Percentiles rank a stretch among this genome's conserved stretches.
phyloP scores from a whole-genome alignment of 2,888 invertebrate species.

The Melieria crassipennis region DNA sequence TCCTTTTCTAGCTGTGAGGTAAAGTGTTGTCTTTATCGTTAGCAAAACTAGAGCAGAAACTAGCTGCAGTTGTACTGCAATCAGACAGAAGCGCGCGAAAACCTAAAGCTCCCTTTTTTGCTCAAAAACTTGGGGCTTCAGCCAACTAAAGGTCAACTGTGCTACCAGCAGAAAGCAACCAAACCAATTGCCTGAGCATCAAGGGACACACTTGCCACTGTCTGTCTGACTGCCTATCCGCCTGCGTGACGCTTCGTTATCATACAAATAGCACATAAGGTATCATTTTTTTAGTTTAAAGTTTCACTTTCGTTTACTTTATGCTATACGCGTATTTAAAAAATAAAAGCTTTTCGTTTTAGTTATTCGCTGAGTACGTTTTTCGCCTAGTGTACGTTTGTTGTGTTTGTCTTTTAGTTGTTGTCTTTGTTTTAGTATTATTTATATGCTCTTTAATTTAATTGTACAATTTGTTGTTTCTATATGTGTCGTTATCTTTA shows the following conservation, averaged over 20 bases:
- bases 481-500: too few species aligned
- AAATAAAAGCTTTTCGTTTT: constrained; percentile 46
- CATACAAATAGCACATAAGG: too few species aligned
- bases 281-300: too few species aligned
- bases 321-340: neutral
- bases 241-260: too few species aligned
- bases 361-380: constrained; percentile 54
- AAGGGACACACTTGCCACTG: too few species aligned
- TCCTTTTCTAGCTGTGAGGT: constrained; percentile 53
- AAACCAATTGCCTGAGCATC: too few species aligned
- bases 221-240: too few species aligned
- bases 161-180: too few species aligned
- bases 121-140: too few species aligned
- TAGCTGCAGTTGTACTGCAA: neutral
- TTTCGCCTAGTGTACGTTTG: constrained; percentile 6
- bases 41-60: neutral
- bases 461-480: too few species aligned
- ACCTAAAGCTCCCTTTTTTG: neutral
- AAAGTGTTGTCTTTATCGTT: constrained; percentile 52
- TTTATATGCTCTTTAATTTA: constrained; percentile 16
- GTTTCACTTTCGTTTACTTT: too few species aligned
- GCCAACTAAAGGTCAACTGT: too few species aligned
- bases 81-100: neutral
- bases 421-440: neutral
- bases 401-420: constrained; percentile 2